phyloP scores from a whole-genome alignment of 2,888 invertebrate species.

The Lepidochrysops patricia region DNA sequence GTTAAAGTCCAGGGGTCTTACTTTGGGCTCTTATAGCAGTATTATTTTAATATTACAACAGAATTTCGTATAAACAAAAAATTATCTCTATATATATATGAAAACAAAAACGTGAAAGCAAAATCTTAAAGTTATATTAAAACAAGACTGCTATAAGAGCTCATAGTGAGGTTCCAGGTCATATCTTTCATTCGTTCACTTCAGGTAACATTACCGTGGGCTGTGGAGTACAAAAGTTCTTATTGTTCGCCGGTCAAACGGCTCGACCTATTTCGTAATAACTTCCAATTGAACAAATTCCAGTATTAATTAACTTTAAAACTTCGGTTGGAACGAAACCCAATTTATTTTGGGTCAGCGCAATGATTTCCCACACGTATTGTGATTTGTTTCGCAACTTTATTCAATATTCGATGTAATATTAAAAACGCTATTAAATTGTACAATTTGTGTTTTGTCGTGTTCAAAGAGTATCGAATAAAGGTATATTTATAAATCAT shows the following conservation, averaged over 20 bases:
- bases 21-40: no score
- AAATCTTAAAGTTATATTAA: no score
- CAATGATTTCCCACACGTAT: conserved; percentile 54
- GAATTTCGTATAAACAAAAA: no score
- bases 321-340: conserved; percentile 33
- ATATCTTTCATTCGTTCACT: neutral
- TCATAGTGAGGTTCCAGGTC: no score
- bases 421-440: neutral
- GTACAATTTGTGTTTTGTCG: neutral
- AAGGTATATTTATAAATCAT: no score
- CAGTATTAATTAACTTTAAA: conserved; percentile 41
- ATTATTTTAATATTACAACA: no score
- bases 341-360: conserved; percentile 52
- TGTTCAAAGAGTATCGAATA: neutral
- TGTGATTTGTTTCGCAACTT: conserved; percentile 36
- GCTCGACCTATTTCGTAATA: neutral
- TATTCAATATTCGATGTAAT: conserved; percentile 27
- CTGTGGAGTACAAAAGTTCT: neutral
- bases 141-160: no score
- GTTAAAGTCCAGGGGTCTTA: no score
- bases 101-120: no score
- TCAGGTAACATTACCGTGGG: neutral
- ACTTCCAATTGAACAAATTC: conserved; percentile 8
- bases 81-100: no score
- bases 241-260: neutral